phyloP scores from a whole-genome alignment of 2,113 vertebrate species.

The Corythornis cristatus region DNA sequence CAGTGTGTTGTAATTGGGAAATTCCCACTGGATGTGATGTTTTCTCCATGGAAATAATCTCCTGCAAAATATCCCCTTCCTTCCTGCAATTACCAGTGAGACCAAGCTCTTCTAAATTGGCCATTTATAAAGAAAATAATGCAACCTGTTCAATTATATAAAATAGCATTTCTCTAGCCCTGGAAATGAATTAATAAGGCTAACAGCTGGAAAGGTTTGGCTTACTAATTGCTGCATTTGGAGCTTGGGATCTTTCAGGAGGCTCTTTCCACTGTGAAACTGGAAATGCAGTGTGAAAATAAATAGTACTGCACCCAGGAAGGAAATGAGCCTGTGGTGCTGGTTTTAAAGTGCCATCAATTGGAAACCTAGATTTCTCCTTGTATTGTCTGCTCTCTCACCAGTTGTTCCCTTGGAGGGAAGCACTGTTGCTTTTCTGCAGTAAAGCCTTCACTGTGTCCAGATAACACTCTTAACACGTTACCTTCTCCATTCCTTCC shows the following conservation, averaged over 20 bases:
- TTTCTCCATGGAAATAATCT: neutral
- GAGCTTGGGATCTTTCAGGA: neutral
- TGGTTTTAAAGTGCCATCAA: neutral
- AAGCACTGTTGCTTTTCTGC: neutral
- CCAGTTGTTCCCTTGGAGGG: neutral
- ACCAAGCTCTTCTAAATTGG: neutral
- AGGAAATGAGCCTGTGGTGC: neutral
- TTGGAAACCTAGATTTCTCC: neutral
- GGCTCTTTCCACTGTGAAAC: neutral
- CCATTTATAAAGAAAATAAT: neutral
- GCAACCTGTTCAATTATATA: neutral
- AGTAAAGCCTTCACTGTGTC: neutral
- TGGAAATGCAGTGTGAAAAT: neutral
- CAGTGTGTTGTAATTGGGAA: neutral
- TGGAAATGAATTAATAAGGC: neutral
- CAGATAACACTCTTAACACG: accelerated
- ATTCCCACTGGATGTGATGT: neutral
- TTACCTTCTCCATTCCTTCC: neutral
- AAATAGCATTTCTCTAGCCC: neutral
- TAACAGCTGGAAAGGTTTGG: neutral
- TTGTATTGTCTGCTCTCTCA: neutral
- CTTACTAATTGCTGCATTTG: neutral
- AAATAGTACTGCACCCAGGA: neutral
- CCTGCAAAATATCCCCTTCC: neutral
- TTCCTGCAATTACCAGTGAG: neutral